Conservation (phyloP, 2,888 invertebrate species). For the Anagyrus pseudococci region DNA sequence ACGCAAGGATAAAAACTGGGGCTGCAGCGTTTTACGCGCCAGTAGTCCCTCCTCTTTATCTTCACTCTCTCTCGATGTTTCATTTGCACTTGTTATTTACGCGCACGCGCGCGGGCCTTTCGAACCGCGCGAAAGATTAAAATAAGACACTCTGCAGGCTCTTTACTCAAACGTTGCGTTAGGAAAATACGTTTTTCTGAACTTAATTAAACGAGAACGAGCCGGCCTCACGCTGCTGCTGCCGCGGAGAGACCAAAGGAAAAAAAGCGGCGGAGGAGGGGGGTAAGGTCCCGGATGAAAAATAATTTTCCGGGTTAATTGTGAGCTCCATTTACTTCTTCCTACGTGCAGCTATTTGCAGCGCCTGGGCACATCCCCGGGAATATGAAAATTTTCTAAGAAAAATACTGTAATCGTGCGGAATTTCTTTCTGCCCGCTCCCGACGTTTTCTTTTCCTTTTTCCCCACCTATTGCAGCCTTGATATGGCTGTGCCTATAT, state of each 20-base stretch:
- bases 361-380: slow-evolving; percentile 39
- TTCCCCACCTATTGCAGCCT: too few species aligned
- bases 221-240: slow-evolving; percentile 23
- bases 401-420: slow-evolving; percentile 33
- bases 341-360: slow-evolving; percentile 35
- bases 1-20: too few species aligned
- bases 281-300: slow-evolving; percentile 33
- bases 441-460: not conserved
- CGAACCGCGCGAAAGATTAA: slow-evolving; percentile 19
- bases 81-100: slow-evolving; percentile 5
- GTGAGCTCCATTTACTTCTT: slow-evolving; percentile 41
- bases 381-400: slow-evolving; percentile 39
- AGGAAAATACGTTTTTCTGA: slow-evolving; percentile 49
- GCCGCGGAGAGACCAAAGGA: slow-evolving; percentile 25
- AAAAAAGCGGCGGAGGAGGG: not conserved
- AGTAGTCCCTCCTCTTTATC: not conserved
- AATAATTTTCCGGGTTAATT: slow-evolving; percentile 56
- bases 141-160: slow-evolving; percentile 22
- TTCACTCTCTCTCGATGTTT: not conserved
- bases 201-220: slow-evolving; percentile 57
- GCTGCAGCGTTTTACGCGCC: too few species aligned
- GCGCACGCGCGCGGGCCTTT: too few species aligned
- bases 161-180: slow-evolving; percentile 20
- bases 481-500: too few species aligned
- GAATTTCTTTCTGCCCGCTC: slow-evolving; percentile 6